These are phyloP conservation scores for Erinaceus europaeus DNA, from an alignment of 2,113 vertebrate genomes.

Conservation along the genomic window DNA sequence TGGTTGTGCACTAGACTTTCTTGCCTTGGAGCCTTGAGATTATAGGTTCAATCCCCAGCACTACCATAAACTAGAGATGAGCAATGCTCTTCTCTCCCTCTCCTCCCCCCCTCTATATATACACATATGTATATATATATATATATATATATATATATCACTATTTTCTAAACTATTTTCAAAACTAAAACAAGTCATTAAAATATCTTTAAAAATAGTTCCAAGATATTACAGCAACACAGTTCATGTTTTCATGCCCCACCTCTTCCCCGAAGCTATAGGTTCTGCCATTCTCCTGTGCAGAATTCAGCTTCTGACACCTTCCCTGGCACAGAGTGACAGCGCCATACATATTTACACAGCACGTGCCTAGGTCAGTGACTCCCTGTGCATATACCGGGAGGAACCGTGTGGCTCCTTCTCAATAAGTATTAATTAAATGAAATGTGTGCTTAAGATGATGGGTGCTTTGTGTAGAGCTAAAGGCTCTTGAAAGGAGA, in stretches of 20 bases:
- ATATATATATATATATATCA: too few species aligned
- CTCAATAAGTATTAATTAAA: constrained; percentile 45
- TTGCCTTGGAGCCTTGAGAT: too few species aligned
- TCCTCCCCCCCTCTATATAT: too few species aligned
- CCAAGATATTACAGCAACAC: background rate
- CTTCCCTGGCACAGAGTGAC: background rate
- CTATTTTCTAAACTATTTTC: too few species aligned
- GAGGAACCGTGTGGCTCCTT: background rate
- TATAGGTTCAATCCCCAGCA: too few species aligned
- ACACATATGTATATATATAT: too few species aligned
- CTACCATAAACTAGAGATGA: too few species aligned
- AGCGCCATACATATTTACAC: background rate
- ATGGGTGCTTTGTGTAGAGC: background rate
- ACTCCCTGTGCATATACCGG: background rate
- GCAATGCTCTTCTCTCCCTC: too few species aligned
- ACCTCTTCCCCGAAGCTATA: background rate
- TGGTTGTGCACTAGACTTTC: too few species aligned
- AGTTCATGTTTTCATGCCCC: background rate
- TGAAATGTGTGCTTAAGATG: background rate
- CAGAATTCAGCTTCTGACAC: background rate
- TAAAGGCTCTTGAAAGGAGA: background rate
- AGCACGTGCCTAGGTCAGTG: background rate
- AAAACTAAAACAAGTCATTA: background rate
- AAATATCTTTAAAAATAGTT: background rate
- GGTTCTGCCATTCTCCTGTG: background rate